Percentiles rank a stretch among this genome's conserved stretches.
Evolutionary conservation across 1,140 invertebrate genomes (phyloP).

Genomic region (Papilio xuthus): DNA sequence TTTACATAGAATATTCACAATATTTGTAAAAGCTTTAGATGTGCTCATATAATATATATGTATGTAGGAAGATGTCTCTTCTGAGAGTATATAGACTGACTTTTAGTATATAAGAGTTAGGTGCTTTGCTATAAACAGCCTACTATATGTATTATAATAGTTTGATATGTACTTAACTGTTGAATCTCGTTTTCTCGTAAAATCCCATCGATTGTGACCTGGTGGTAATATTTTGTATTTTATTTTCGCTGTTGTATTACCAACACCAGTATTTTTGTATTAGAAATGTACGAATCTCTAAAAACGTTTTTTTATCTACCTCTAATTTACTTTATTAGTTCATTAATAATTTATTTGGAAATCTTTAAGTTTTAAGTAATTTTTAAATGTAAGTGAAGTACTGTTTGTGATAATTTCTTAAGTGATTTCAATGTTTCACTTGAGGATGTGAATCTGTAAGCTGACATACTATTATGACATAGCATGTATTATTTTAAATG

Average conservation of each 20-base stretch:
- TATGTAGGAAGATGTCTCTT: slow-evolving; percentile 57
- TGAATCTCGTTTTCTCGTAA: slow-evolving; percentile 31
- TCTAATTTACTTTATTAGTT: slow-evolving; percentile 73
- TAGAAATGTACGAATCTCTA: slow-evolving; percentile 74
- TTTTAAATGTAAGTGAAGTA: slow-evolving; percentile 47
- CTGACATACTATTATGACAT: not conserved
- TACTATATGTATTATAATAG: slow-evolving; percentile 1
- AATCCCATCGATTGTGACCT: slow-evolving; percentile 27
- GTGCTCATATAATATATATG: slow-evolving; percentile 57
- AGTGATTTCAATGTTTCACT: slow-evolving; percentile 40
- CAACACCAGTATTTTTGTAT: slow-evolving; percentile 76
- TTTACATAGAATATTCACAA: slow-evolving; percentile 5
- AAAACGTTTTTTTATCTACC: slow-evolving; percentile 72
- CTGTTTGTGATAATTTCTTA: slow-evolving; percentile 65
- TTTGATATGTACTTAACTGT: slow-evolving; percentile 33
- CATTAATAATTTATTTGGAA: slow-evolving; percentile 71
- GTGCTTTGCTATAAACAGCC: slow-evolving; percentile 23
- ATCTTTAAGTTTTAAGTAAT: slow-evolving; percentile 55
- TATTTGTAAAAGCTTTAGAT: slow-evolving; percentile 41
- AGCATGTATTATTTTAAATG: not conserved
- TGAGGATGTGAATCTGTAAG: slow-evolving; percentile 18
- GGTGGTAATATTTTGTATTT: slow-evolving; percentile 37
- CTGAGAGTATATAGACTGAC: slow-evolving; percentile 75
- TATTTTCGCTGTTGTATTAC: slow-evolving; percentile 58
- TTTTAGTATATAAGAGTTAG: slow-evolving; percentile 57